Evolutionary conservation across 2,888 invertebrate species (phyloP).

Genomic region (Epirrhoe alternata): DNA sequence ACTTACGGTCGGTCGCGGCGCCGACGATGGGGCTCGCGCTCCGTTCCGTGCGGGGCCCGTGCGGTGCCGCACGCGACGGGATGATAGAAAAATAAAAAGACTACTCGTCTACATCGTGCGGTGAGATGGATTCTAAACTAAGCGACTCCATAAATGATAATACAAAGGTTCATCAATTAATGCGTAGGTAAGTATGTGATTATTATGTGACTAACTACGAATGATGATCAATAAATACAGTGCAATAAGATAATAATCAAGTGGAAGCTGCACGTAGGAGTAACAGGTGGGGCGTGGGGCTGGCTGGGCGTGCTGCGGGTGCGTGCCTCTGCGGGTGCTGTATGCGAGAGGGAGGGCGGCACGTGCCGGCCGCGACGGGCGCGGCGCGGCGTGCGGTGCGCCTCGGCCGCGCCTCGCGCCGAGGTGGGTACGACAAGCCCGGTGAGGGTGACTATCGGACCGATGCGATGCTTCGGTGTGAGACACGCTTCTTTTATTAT

Average conservation of each 20-base stretch:
- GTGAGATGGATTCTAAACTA: slow-evolving; percentile 28
- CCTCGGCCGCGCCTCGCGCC: slow-evolving; percentile 33
- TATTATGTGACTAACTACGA: background rate
- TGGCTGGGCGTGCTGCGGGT: slow-evolving; percentile 41
- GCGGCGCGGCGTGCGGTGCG: slow-evolving; percentile 36
- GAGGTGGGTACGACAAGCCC: slow-evolving; percentile 50
- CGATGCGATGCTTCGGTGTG: slow-evolving; percentile 60
- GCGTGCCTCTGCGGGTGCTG: slow-evolving; percentile 41
- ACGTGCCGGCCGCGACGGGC: slow-evolving; percentile 36
- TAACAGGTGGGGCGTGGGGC: slow-evolving; percentile 36
- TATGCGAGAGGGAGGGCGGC: slow-evolving; percentile 37
- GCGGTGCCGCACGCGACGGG: slow-evolving; percentile 43
- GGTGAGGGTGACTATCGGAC: slow-evolving; percentile 53
- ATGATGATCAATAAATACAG: background rate
- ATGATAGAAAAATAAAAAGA: slow-evolving; percentile 48
- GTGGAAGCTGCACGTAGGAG: slow-evolving; percentile 1
- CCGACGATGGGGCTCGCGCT: slow-evolving; percentile 38
- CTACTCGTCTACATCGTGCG: slow-evolving; percentile 39
- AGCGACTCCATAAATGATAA: slow-evolving; percentile 14
- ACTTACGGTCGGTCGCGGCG: slow-evolving; percentile 57
- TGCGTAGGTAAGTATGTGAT: background rate
- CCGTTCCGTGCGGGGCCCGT: slow-evolving; percentile 10
- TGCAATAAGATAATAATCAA: slow-evolving; percentile 2
- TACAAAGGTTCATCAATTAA: background rate
- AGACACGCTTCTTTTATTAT: slow-evolving; percentile 57